These are phyloP conservation scores for Apodemus agrarius DNA, from an alignment of 2,797 vertebrate species.

Conservation along the genomic window DNA sequence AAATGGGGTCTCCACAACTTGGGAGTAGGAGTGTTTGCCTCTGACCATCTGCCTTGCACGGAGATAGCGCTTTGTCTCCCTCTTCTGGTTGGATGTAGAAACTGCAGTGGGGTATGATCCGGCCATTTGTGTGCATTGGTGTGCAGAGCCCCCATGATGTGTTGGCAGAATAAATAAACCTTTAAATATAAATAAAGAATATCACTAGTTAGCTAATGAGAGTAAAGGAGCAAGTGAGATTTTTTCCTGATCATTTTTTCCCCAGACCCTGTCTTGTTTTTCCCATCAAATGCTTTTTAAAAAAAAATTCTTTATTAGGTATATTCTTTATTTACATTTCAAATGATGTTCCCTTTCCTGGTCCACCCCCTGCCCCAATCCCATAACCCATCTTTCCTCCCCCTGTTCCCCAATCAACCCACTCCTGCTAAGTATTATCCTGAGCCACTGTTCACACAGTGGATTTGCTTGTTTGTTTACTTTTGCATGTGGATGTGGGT, in stretches of 20 bases:
- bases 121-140: accelerated
- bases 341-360: no score
- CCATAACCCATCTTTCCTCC: no score
- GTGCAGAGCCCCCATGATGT: not conserved
- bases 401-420: no score
- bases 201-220: not conserved
- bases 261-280: not conserved
- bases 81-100: constrained; percentile 46
- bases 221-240: not conserved
- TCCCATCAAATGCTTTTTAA: not conserved
- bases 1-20: accelerated
- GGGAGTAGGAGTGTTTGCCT: not conserved
- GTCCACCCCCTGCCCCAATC: no score
- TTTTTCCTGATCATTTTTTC: not conserved
- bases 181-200: not conserved
- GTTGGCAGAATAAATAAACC: not conserved
- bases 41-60: not conserved
- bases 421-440: no score
- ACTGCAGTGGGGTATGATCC: not conserved
- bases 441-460: no score
- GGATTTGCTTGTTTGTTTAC: not conserved
- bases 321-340: no score
- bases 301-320: no score
- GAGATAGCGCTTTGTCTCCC: not conserved
- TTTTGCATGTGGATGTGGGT: not conserved